Evolutionary conservation across 1,140 invertebrate genomes (phyloP).

Genomic region (Leptopilina boulardi): DNA sequence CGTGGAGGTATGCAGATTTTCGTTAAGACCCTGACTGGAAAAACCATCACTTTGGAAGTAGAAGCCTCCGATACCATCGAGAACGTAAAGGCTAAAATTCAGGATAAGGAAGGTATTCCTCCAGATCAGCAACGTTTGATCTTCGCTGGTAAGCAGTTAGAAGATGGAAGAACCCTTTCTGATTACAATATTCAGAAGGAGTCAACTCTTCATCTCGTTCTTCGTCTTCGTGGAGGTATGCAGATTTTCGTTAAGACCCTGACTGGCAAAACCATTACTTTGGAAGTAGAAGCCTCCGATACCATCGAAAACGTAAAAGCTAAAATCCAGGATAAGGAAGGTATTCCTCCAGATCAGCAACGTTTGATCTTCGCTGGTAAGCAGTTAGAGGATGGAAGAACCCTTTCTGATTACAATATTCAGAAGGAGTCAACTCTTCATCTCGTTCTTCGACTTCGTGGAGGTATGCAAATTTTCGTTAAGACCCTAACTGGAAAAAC

Average conservation of each 20-base stretch:
- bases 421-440: constrained; percentile 49
- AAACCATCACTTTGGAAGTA: no score
- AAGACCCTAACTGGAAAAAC: constrained; percentile 82
- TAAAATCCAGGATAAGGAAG: constrained; percentile 77
- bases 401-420: constrained; percentile 79
- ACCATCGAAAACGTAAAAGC: constrained; percentile 83
- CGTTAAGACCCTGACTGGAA: no score
- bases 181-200: constrained; percentile 63
- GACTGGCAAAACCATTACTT: constrained; percentile 81
- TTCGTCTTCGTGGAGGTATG: no score
- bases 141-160: no score
- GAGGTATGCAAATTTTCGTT: constrained; percentile 41
- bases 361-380: constrained; percentile 77
- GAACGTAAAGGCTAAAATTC: no score
- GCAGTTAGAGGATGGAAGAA: constrained; percentile 76
- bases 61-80: no score
- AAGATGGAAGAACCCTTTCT: no score
- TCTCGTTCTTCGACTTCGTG: constrained; percentile 62
- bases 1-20: no score
- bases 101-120: no score
- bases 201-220: constrained; percentile 78
- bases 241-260: no score
- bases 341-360: constrained; percentile 78
- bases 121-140: no score
- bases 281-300: constrained; percentile 81